Percentiles rank a stretch among this genome's conserved stretches.
These are phyloP conservation scores for Coracias cyanogaster DNA, from an alignment of 2,797 vertebrate species.

Conservation along the genomic window DNA sequence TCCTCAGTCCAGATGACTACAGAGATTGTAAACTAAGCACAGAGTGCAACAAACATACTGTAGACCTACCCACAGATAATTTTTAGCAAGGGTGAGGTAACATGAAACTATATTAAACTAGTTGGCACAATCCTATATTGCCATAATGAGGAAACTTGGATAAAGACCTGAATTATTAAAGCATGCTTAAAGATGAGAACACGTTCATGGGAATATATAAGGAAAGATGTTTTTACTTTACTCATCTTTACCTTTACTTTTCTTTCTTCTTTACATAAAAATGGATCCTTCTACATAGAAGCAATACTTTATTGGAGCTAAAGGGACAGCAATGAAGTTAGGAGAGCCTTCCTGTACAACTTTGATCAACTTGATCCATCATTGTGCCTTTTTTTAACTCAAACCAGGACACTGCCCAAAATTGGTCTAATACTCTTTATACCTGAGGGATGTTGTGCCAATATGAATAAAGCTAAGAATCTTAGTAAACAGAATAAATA, in stretches of 20 bases:
- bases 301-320: background rate
- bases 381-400: background rate
- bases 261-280: background rate
- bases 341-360: background rate
- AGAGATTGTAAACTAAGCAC: background rate
- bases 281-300: background rate
- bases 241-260: background rate
- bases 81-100: background rate
- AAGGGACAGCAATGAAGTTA: background rate
- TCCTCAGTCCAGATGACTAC: background rate
- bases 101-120: background rate
- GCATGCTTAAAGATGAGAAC: background rate
- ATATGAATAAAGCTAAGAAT: background rate
- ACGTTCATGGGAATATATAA: background rate
- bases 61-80: background rate
- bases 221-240: background rate
- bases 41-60: background rate
- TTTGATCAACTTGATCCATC: background rate
- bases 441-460: background rate
- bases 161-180: conserved; percentile 7
- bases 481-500: background rate
- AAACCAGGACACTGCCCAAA: background rate
- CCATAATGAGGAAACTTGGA: background rate
- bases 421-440: background rate
- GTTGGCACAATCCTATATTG: background rate